Base-by-base conservation (phyloP, 1,140 invertebrate genomes). In the Cherax quadricarinatus region DNA sequence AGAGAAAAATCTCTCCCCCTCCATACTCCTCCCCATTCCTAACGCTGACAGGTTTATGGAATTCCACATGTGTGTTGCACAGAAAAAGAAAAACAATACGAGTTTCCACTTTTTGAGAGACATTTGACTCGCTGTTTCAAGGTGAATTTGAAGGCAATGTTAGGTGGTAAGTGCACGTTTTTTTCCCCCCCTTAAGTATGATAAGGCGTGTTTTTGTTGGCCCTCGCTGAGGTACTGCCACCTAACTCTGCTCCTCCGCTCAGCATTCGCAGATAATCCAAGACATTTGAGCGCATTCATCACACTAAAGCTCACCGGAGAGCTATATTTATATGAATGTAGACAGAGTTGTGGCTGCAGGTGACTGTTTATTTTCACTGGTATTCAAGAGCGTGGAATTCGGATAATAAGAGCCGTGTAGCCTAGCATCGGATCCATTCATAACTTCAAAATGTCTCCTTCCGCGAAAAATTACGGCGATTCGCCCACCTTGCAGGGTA, bases 191-290 rank as follows among this genome's bases (percentile, higher is more conserved):
- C 0, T 60, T 21, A 70, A 21, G 14, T 70, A 70, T 70, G 66
- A 70, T 70, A 18, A 70, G 16, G 24, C 7, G 57, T 66, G 82
- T 84, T 84, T 84, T 84, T 84, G 49, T 62, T 21, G 1, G 3
- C 53, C 48, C 18, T 18, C 57, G n/a, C 24, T 10, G 57, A 84
- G n/a, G 53, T 62, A 62, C 62, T 84, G 82, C 0, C 30, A 41
- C 30, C 30, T 41, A 41, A 41, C 30, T 41, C 30, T 41, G 30
- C 30, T 41, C 82, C 14, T 57, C n/a, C 81, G 57, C 9, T 30
- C 24, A 84, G 10, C 60, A 49, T 41, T 70, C 70, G 60, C 9
- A 85, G 60, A 41, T 85, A 85, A 85, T 66, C 24, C 9, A 60
- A 70, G 57, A 41, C 16, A 57, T 48, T 85, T 49, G 16, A 24